Percentiles rank a stretch among this genome's conserved stretches.
These are phyloP conservation scores for Poeciliopsis paucimaculata DNA, from an alignment of 2,797 vertebrate species.

Conservation along the genomic window DNA sequence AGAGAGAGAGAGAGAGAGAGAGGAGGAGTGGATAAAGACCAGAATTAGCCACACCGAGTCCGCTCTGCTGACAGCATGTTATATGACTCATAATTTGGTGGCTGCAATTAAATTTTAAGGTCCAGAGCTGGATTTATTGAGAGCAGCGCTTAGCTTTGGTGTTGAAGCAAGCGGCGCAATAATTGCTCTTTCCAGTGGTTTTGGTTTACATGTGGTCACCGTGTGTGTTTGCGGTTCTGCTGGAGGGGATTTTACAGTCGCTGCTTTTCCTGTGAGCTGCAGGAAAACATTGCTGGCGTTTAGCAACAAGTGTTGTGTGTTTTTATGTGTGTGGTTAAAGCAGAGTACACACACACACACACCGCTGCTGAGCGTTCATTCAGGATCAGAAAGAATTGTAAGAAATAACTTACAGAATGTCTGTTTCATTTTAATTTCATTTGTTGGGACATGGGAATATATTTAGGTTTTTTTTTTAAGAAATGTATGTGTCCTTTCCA, in stretches of 20 bases:
- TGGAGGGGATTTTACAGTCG: constrained; percentile 4
- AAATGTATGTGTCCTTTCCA: neutral
- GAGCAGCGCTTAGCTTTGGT: neutral
- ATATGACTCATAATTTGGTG: neutral
- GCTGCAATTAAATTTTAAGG: neutral
- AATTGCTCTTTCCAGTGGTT: neutral
- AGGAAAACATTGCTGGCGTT: constrained; percentile 15
- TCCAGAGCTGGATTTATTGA: neutral
- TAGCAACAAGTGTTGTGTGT: constrained; percentile 15
- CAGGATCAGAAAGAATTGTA: neutral
- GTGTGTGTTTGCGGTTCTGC: constrained; percentile 32
- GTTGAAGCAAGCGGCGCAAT: neutral
- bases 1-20: constrained; percentile 5
- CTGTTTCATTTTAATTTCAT: neutral
- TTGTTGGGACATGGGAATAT: neutral
- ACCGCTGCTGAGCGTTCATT: neutral
- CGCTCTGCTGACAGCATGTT: neutral
- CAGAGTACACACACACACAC: neutral
- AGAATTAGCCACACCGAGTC: neutral
- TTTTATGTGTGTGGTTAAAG: constrained; percentile 10
- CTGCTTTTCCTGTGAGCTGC: constrained; percentile 21
- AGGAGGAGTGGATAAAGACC: neutral
- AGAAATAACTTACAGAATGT: neutral
- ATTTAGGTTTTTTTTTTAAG: neutral
- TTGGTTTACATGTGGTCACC: constrained; percentile 11